phyloP scores from a whole-genome alignment of 1,140 invertebrate genomes.

The Philotrypesis tridentata region DNA sequence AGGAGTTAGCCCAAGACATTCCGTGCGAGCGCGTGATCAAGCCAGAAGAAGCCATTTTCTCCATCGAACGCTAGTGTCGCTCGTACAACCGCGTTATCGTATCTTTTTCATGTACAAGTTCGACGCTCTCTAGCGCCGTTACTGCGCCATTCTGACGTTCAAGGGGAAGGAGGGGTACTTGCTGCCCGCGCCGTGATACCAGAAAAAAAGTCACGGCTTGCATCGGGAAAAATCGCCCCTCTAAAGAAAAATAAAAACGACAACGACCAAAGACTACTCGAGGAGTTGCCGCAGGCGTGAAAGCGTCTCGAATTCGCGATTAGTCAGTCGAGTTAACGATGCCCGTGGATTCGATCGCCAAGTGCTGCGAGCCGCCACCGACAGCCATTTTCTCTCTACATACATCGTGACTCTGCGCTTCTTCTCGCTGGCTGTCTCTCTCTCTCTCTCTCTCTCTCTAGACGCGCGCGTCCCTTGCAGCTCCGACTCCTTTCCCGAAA shows the following conservation, averaged over 20 bases:
- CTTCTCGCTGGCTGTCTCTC: neutral
- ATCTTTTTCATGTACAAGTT: no score
- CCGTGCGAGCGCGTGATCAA: conserved; percentile 28
- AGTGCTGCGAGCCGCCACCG: neutral
- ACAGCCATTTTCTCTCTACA: conserved; percentile 28
- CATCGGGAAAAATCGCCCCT: no score
- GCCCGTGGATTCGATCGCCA: neutral
- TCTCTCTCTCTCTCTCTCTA: neutral
- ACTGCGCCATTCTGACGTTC: no score
- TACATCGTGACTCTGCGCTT: neutral
- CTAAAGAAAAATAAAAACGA: no score
- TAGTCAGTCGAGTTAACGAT: neutral
- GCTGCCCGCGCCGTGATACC: no score
- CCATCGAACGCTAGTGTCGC: neutral
- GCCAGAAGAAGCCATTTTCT: conserved; percentile 34
- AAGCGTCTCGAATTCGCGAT: neutral
- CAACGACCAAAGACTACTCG: no score
- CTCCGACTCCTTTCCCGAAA: neutral
- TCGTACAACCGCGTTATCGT: neutral
- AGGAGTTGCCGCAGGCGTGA: neutral
- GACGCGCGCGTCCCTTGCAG: neutral
- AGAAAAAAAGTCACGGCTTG: no score
- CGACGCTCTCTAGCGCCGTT: no score
- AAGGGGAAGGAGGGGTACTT: no score
- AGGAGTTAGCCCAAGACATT: neutral